These are phyloP conservation scores for Platysternon megacephalum DNA, from an alignment of 2,113 vertebrate genomes.

Conservation along the genomic window DNA sequence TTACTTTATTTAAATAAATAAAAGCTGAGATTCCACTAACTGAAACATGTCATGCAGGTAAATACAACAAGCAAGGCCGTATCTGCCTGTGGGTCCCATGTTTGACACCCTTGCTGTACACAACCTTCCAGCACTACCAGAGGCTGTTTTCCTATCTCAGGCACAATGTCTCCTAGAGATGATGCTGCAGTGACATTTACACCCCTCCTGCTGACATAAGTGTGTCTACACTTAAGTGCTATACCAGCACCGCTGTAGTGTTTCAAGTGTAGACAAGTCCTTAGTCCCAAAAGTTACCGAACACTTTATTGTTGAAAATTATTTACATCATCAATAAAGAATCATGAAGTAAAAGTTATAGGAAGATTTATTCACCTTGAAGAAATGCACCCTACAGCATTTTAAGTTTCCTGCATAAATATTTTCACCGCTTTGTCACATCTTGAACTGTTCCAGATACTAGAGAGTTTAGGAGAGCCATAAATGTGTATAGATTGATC, in stretches of 20 bases:
- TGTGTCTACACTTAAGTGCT: neutral
- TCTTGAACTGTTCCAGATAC: neutral
- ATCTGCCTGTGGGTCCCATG: neutral
- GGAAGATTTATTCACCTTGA: neutral
- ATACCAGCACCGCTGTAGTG: neutral
- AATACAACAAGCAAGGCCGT: neutral
- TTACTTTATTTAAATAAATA: neutral
- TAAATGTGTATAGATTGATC: neutral
- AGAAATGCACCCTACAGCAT: neutral
- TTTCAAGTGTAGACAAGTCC: neutral
- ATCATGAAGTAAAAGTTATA: neutral
- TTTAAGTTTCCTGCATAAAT: constrained; percentile 9
- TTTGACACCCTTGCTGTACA: neutral
- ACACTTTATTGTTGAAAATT: neutral
- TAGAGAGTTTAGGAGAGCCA: neutral
- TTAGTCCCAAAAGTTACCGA: neutral
- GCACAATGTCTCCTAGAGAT: neutral
- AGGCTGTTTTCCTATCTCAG: neutral
- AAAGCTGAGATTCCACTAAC: neutral
- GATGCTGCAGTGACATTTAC: neutral
- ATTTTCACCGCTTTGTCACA: neutral
- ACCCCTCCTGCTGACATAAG: neutral
- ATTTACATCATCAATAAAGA: neutral
- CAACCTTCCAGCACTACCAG: neutral
- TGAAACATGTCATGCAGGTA: neutral